phyloP scores from a whole-genome alignment of 2,888 invertebrate species.

The Diarsia rubi region DNA sequence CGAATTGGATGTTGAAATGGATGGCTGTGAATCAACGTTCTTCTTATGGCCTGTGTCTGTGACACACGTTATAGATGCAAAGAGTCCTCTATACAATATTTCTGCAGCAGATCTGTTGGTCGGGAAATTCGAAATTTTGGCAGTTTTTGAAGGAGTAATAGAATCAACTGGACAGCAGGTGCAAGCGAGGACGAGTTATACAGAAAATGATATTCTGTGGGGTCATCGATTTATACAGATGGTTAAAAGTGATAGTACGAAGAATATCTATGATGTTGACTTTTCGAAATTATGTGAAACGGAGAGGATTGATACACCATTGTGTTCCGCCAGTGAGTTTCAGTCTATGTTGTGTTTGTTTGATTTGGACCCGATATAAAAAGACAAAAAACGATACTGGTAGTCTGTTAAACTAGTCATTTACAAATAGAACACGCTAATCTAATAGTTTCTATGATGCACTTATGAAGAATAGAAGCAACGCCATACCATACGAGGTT shows the following conservation, averaged over 20 bases:
- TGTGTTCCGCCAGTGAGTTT: slow-evolving; percentile 94
- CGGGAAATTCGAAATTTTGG: slow-evolving; percentile 96
- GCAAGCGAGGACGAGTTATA: slow-evolving; percentile 95
- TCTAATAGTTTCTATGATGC: too few relatives aligned
- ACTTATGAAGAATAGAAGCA: neutral
- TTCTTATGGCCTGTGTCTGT: slow-evolving; percentile 99
- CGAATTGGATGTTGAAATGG: slow-evolving; percentile 94
- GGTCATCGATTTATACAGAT: slow-evolving; percentile 96
- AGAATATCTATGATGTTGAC: slow-evolving; percentile 95
- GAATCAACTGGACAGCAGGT: slow-evolving; percentile 97
- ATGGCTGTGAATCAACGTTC: slow-evolving; percentile 97
- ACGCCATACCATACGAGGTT: neutral
- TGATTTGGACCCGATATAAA: slow-evolving; percentile 43
- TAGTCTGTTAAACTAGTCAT: slow-evolving; percentile 32
- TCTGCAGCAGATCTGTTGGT: slow-evolving; percentile 96
- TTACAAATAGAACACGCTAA: neutral
- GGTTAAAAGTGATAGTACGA: slow-evolving; percentile 93
- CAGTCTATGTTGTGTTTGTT: slow-evolving; percentile 72
- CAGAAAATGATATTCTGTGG: slow-evolving; percentile 96
- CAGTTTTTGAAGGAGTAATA: slow-evolving; percentile 96
- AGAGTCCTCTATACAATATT: slow-evolving; percentile 97
- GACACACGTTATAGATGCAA: slow-evolving; percentile 96
- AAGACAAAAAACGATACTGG: neutral
- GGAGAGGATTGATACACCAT: slow-evolving; percentile 95
- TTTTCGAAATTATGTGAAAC: slow-evolving; percentile 97